Percentiles rank a stretch among this genome's conserved stretches.
phyloP scores from a whole-genome alignment of 2,797 vertebrate genomes.

The Pteropus rufus region DNA sequence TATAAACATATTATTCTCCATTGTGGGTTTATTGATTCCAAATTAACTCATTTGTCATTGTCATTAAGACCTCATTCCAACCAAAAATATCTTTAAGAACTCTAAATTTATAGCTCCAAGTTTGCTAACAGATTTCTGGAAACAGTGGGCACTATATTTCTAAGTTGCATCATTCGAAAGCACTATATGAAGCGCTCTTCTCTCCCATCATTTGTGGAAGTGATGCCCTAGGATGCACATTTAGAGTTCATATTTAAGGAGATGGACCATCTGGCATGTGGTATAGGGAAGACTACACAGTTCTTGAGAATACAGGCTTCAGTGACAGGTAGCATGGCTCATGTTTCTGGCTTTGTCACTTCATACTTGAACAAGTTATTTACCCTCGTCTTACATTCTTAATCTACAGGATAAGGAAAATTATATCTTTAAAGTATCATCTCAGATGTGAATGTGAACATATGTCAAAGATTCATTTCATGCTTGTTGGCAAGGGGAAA shows the following conservation, averaged over 20 bases:
- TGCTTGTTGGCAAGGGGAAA: neutral
- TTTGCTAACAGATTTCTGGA: neutral
- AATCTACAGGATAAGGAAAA: neutral
- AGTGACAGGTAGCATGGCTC: neutral
- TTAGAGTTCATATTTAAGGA: neutral
- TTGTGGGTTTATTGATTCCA: neutral
- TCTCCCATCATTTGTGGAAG: neutral
- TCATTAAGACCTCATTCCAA: neutral
- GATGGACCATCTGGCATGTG: neutral
- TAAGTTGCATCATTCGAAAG: no score
- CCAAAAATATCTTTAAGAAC: neutral
- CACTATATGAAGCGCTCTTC: fast-evolving
- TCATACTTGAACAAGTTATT: neutral
- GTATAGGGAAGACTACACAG: no score
- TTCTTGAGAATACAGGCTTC: neutral
- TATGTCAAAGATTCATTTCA: neutral
- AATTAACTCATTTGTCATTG: neutral
- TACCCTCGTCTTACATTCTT: neutral
- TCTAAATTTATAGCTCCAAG: neutral
- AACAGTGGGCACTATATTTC: fast-evolving
- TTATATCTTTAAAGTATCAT: neutral
- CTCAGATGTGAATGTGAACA: neutral
- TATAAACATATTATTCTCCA: neutral
- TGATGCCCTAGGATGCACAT: fast-evolving
- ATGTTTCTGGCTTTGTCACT: neutral